Conservation (phyloP, 2,888 invertebrate genomes). For the Philereme transversata region DNA sequence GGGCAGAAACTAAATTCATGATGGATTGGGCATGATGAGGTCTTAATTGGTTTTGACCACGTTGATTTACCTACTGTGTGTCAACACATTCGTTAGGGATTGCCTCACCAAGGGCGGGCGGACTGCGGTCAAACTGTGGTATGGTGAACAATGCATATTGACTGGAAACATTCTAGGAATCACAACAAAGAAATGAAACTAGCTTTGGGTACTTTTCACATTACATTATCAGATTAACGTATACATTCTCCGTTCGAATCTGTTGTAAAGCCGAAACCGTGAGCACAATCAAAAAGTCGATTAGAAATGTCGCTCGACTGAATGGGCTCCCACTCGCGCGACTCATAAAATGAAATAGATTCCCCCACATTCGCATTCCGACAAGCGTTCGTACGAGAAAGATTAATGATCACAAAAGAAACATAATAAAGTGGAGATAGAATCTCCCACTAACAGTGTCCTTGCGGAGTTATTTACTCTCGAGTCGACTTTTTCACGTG, state of each 20-base stretch:
- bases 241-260: constrained; percentile 58
- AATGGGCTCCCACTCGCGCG: constrained; percentile 79
- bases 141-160: no score
- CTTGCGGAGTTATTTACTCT: constrained; percentile 83
- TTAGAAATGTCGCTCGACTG: constrained; percentile 82
- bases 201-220: constrained; percentile 16
- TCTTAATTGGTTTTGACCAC: no score
- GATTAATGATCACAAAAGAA: constrained; percentile 85
- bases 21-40: no score
- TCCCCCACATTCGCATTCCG: constrained; percentile 84
- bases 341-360: constrained; percentile 84
- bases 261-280: constrained; percentile 63
- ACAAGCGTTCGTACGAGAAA: constrained; percentile 84
- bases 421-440: constrained; percentile 84
- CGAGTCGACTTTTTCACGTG: constrained; percentile 78
- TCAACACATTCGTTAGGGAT: no score
- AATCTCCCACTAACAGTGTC: constrained; percentile 84
- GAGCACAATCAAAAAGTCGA: constrained; percentile 83
- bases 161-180: no score
- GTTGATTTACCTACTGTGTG: no score
- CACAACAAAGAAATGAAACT: constrained; percentile 17
- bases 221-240: constrained; percentile 35
- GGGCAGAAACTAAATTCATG: no score
- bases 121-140: not conserved
- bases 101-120: no score